Conservation (phyloP, 2,888 invertebrate species). For the Julus scanicus region DNA sequence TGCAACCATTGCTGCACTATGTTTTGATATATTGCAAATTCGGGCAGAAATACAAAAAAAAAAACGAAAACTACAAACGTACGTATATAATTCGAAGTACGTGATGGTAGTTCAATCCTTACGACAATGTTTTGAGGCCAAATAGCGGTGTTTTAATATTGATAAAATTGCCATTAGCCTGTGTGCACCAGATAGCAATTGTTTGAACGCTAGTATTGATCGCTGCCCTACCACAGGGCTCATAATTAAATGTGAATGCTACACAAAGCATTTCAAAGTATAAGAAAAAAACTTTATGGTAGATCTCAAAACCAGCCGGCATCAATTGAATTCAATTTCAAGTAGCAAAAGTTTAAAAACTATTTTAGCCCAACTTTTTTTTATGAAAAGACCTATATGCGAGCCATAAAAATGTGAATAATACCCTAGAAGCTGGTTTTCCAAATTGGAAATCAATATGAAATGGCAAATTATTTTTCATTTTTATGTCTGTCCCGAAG, state of each 20-base stretch:
- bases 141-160: neutral
- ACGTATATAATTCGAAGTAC: neutral
- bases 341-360: neutral
- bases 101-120: neutral
- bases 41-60: neutral
- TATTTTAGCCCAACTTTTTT: neutral
- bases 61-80: neutral
- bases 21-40: slow-evolving; percentile 19
- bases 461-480: neutral
- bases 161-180: neutral
- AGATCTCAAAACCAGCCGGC: neutral
- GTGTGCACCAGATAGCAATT: neutral
- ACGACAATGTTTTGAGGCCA: neutral
- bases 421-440: neutral
- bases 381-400: neutral
- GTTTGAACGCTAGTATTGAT: neutral
- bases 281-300: neutral
- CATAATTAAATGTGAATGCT: neutral
- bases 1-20: neutral
- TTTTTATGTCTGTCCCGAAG: neutral
- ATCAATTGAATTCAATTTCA: neutral
- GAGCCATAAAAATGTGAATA: neutral
- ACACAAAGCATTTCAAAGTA: neutral
- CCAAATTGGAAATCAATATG: neutral
- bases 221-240: neutral